Percentiles rank a stretch among this genome's conserved stretches.
These are phyloP conservation scores for Macropus fuliginosus DNA, from an alignment of 2,797 vertebrate genomes.

Conservation along the genomic window DNA sequence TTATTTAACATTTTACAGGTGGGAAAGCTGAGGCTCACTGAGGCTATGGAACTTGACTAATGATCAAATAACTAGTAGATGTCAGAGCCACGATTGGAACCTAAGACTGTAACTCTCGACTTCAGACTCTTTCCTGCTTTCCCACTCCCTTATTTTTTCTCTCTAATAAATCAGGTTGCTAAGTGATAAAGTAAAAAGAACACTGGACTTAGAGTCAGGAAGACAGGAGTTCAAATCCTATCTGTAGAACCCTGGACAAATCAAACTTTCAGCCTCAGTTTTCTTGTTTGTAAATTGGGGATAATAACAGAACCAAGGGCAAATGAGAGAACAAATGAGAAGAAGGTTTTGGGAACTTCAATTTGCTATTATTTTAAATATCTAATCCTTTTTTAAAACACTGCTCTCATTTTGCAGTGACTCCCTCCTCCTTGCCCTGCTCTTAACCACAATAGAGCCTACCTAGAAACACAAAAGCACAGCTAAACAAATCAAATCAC, in stretches of 20 bases:
- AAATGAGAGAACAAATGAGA: neutral
- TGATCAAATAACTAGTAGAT: neutral
- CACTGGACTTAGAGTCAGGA: neutral
- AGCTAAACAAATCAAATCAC: neutral
- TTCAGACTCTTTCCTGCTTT: neutral
- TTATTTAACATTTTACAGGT: neutral
- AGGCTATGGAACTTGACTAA: neutral
- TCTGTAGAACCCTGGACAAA: neutral
- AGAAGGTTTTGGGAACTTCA: neutral
- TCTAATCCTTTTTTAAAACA: neutral
- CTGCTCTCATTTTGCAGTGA: neutral
- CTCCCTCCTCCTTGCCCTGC: neutral
- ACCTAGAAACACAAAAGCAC: neutral
- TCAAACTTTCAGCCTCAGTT: neutral
- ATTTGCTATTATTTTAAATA: neutral
- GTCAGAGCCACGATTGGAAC: neutral
- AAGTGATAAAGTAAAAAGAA: neutral
- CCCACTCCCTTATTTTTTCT: neutral
- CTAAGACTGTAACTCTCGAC: neutral
- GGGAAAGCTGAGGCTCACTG: conserved; percentile 29
- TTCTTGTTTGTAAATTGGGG: neutral
- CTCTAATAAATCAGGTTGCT: neutral
- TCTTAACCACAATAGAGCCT: neutral
- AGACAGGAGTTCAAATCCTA: neutral
- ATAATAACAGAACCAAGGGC: neutral